Base-by-base conservation (phyloP, 2,113 vertebrate genomes). In the Cyphomyrus discorhynchus region DNA sequence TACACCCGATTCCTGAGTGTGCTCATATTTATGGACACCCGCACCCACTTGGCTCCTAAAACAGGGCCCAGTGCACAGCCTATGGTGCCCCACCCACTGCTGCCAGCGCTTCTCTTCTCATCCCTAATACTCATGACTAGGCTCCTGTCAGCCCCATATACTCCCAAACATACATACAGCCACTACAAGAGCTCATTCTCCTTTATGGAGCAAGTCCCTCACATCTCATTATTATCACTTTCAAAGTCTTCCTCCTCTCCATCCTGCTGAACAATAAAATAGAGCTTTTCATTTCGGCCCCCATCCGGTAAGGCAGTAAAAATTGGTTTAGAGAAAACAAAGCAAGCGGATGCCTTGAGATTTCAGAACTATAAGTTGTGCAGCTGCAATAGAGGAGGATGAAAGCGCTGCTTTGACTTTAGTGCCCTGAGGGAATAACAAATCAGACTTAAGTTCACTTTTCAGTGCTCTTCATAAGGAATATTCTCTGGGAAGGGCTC, bases 281-380 rank as follows among this genome's bases (percentile, higher is more conserved):
- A 21, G 31, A 89, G 62, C 88, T 74, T 77, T 88, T 74, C 58
- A 70, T 77, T 88, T 88, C 58, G 6, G 31, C 50, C 31, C n/a
- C 88, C 17, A 47, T 80, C 77, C 74, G 35, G 66, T 89, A 89
- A 52, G 77, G 70, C 77, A 83, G 74, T 82, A 82, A 89, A 89
- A 89, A 52, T 52, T 52, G 88, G 70, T 66, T 83, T 82, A 89
- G 88, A 89, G 49, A 82, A 77, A 50, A 89, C 50, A 89, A 89
- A 89, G 49, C 27, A 47, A 9, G 49, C 31, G 53, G 77, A 89
- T 27, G 77, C 80, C 89, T 85, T 85, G 89, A 80, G 80, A 89
- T 62, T 50, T 56, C 50, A 89, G 89, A 58, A 89, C 47, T 62
- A 46, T 45, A 53, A 58, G 80, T 85, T 85, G 21, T 53, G 80